Percentiles rank a stretch among this genome's conserved stretches.
These are phyloP conservation scores for Scatophagus argus DNA, from an alignment of 2,113 vertebrate species.

Conservation along the genomic window DNA sequence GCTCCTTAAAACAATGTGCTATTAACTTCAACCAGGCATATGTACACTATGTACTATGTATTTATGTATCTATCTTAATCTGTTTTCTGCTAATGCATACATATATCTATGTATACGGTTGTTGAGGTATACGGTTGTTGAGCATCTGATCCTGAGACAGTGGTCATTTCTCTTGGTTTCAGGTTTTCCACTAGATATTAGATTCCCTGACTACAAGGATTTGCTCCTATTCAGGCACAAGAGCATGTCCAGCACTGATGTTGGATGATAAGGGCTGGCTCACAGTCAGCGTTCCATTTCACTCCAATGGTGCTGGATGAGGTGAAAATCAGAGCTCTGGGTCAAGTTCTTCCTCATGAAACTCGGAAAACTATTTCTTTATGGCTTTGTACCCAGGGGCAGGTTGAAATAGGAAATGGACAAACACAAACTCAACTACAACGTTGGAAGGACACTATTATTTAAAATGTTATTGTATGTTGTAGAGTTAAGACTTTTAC, in stretches of 20 bases:
- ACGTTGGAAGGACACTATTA: neutral
- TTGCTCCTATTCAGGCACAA: neutral
- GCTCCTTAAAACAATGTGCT: neutral
- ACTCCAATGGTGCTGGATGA: neutral
- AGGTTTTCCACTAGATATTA: neutral
- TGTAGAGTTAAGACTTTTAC: neutral
- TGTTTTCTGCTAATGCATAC: too few relatives aligned
- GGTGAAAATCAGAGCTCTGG: neutral
- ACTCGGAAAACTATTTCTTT: neutral
- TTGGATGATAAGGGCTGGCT: neutral
- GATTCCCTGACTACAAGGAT: neutral
- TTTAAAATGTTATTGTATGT: too few relatives aligned
- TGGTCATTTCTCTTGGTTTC: neutral
- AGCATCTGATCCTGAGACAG: too few relatives aligned
- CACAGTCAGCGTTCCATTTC: neutral
- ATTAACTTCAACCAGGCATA: too few relatives aligned
- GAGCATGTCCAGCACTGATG: slow-evolving; percentile 9
- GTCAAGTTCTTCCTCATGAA: neutral
- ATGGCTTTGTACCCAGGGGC: neutral
- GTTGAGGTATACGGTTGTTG: too few relatives aligned
- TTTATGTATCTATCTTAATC: too few relatives aligned
- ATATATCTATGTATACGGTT: too few relatives aligned
- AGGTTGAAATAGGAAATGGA: neutral
- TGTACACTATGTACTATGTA: too few relatives aligned
- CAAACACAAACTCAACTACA: neutral